Evolutionary conservation across 2,888 invertebrate species (phyloP).

Genomic region (Protodeltote pygarga): DNA sequence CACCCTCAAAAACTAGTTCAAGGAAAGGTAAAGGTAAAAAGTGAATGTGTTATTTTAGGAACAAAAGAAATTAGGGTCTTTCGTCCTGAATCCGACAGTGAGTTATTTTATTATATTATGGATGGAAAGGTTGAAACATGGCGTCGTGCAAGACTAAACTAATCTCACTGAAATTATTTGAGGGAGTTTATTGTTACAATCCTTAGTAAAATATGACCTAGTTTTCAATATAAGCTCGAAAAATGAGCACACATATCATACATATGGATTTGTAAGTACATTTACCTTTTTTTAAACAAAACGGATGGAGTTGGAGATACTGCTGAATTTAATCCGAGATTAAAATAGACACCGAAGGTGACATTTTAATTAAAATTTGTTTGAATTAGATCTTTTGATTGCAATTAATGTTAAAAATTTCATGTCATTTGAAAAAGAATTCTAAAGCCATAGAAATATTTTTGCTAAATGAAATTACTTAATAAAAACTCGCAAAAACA

Average conservation of each 20-base stretch:
- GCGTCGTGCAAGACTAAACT: background rate
- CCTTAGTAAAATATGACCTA: background rate
- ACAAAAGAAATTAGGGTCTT: constrained; percentile 12
- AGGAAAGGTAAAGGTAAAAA: background rate
- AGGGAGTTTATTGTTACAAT: background rate
- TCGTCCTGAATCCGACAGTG: background rate
- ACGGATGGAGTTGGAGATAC: background rate
- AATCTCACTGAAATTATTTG: background rate
- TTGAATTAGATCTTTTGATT: no score
- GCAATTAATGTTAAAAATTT: no score
- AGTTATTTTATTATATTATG: background rate
- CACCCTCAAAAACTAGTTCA: constrained; percentile 1
- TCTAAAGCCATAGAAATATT: no score
- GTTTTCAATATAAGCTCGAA: constrained; percentile 12
- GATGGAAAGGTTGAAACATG: background rate
- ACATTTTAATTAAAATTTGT: constrained; percentile 10
- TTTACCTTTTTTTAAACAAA: background rate
- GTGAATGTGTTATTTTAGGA: constrained; percentile 21
- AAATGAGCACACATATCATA: background rate
- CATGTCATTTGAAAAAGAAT: no score
- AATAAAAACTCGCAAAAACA: no score
- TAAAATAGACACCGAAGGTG: constrained; percentile 5
- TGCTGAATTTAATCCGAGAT: background rate
- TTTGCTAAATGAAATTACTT: no score
- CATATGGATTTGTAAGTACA: background rate